These are phyloP conservation scores for Philereme transversata DNA, from an alignment of 2,888 invertebrate species.

Conservation along the genomic window DNA sequence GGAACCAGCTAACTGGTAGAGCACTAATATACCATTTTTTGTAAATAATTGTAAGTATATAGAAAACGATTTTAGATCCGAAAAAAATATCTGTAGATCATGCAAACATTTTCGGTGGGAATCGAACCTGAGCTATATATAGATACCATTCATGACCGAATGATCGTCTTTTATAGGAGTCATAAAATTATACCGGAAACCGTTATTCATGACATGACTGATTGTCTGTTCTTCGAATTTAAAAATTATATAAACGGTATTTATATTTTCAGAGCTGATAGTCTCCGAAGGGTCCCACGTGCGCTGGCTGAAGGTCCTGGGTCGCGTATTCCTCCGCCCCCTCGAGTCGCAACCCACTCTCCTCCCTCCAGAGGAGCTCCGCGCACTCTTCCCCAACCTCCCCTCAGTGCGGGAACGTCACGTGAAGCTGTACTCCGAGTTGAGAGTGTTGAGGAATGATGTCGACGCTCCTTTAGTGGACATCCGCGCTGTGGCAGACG, in stretches of 20 bases:
- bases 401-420: slow-evolving; percentile 87
- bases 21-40: no score
- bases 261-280: slow-evolving; percentile 82
- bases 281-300: slow-evolving; percentile 96
- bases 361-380: slow-evolving; percentile 89
- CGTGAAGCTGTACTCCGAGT: slow-evolving; percentile 61
- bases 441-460: slow-evolving; percentile 52
- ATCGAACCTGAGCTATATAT: no score
- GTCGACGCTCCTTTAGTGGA: slow-evolving; percentile 57
- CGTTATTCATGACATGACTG: no score
- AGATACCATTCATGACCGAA: no score
- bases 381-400: slow-evolving; percentile 92
- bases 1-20: no score
- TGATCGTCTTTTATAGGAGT: no score
- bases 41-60: no score
- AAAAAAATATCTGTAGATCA: no score
- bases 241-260: neutral
- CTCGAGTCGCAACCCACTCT: slow-evolving; percentile 86
- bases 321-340: slow-evolving; percentile 92
- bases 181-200: no score
- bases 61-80: no score
- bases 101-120: no score
- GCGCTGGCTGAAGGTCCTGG: slow-evolving; percentile 93
- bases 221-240: no score
- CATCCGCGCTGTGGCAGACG: slow-evolving; percentile 67